Conservation (phyloP, 2,113 vertebrate species). For the Sorex fumeus region DNA sequence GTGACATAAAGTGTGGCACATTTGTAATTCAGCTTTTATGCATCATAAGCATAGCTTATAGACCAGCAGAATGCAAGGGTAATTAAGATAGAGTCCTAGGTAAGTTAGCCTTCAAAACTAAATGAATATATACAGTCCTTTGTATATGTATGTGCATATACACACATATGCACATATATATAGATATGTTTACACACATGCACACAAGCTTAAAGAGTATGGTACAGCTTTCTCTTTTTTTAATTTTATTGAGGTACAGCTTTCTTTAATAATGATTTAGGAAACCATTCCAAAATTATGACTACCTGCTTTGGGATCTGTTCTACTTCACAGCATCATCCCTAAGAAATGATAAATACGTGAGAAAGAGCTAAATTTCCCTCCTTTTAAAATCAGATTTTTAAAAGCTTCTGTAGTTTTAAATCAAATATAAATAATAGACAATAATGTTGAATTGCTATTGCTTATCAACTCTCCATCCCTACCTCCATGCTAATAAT, state of each 20-base stretch:
- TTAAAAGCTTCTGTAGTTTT: background rate
- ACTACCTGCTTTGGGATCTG: background rate
- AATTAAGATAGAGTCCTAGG: slow-evolving; percentile 19
- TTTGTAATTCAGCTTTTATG: slow-evolving; percentile 33
- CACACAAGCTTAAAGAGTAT: slow-evolving; percentile 30
- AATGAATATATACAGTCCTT: background rate
- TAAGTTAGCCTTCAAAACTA: slow-evolving; percentile 42
- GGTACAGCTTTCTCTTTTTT: slow-evolving; percentile 50
- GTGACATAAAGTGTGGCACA: slow-evolving; percentile 18
- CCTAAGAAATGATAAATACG: slow-evolving; percentile 43
- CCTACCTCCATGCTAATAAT: too few species aligned
- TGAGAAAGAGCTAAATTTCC: slow-evolving; percentile 51
- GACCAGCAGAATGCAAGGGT: background rate
- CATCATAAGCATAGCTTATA: slow-evolving; percentile 10
- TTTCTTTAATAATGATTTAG: slow-evolving; percentile 36
- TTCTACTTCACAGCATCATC: background rate
- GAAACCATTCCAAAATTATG: slow-evolving; percentile 61
- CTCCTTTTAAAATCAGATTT: slow-evolving; percentile 53
- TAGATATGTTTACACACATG: slow-evolving; percentile 18
- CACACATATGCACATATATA: background rate
- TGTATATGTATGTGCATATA: slow-evolving; percentile 15
- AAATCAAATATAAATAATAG: slow-evolving; percentile 7
- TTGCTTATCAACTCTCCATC: background rate
- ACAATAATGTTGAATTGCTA: background rate
- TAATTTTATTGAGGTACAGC: slow-evolving; percentile 28